These are phyloP conservation scores for Apamea epomidion DNA, from an alignment of 2,888 invertebrate species.

Conservation along the genomic window DNA sequence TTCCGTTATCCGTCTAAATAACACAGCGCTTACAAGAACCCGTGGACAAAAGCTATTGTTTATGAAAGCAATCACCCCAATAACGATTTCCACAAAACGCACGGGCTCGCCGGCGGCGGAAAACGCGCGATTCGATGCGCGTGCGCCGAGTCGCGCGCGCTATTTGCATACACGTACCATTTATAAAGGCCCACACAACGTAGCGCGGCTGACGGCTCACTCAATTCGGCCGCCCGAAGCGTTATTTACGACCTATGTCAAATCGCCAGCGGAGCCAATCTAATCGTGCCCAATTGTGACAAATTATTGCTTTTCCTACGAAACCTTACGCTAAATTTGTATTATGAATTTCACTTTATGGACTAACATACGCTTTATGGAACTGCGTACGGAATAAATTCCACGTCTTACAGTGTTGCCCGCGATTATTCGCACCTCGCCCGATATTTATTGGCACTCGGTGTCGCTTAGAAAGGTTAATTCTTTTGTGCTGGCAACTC, in stretches of 20 bases:
- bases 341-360: conserved; percentile 86
- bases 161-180: conserved; percentile 83
- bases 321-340: conserved; percentile 87
- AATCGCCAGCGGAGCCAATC: conserved; percentile 89
- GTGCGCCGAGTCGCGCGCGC: conserved; percentile 84
- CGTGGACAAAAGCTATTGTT: conserved; percentile 89
- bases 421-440: conserved; percentile 84
- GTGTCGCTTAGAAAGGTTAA: conserved; percentile 87
- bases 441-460: conserved; percentile 87
- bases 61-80: conserved; percentile 90
- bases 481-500: conserved; percentile 84
- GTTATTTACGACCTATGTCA: conserved; percentile 90
- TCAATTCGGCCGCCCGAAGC: conserved; percentile 80
- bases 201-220: conserved; percentile 75
- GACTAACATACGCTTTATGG: conserved; percentile 73
- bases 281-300: conserved; percentile 90
- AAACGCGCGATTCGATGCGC: conserved; percentile 89
- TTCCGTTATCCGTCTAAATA: conserved; percentile 85
- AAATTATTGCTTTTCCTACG: conserved; percentile 90
- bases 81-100: conserved; percentile 89
- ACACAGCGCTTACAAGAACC: conserved; percentile 83
- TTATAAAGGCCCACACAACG: conserved; percentile 71
- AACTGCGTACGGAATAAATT: conserved; percentile 78
- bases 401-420: conserved; percentile 83
- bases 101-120: conserved; percentile 83